Evolutionary conservation across 2,797 vertebrate species (phyloP), one percentile per base, ranked within the genome.

Genomic region (Lophotriccus pileatus): DNA sequence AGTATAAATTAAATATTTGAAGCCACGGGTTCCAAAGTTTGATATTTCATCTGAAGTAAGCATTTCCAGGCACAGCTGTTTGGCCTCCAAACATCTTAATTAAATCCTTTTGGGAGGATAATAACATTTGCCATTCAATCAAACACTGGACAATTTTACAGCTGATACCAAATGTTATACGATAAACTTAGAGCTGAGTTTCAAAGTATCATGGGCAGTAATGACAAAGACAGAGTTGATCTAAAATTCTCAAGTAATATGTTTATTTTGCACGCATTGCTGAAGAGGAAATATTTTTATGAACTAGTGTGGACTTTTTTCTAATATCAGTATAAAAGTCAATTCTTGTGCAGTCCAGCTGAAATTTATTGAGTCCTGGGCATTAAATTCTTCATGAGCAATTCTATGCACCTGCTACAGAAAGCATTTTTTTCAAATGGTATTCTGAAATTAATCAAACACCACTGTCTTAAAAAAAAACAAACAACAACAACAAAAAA

Each of bases 51-150:
- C 62, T 93, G 84, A 92, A 92, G 25, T 70, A 92, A 94, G 89
- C 41, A 92, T 82, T 93, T 91, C 36, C 46, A 58, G 60, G 46
- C 84, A 93, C 81, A 94, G 87, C 63, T 96, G 74, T 92, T 93
- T 89, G 89, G 81, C 53, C 89, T 87, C 67, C 7, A 17, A 94
- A 92, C 24, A 55, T 69, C 74, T 91, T 93, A 89, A 93, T 94
- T 94, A 94, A 93, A 94, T 82, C 30, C 28, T 95, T 94, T 91
- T 46, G 43, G 67, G 20, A 89, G 18, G 59, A 79, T 82, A 92
- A 92, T 79, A 87, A 73, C 66, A 84, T 89, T 81, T 82, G 32
- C 67, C 43, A 69, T 92, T 90, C 55, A 93, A 62, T 91, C 2
- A 9, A 76, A 84, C n/a, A 43, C 1, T 76, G 84, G 70, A 58